Evolutionary conservation across 2,888 invertebrate genomes (phyloP).

Genomic region (Eupsilia transversa): DNA sequence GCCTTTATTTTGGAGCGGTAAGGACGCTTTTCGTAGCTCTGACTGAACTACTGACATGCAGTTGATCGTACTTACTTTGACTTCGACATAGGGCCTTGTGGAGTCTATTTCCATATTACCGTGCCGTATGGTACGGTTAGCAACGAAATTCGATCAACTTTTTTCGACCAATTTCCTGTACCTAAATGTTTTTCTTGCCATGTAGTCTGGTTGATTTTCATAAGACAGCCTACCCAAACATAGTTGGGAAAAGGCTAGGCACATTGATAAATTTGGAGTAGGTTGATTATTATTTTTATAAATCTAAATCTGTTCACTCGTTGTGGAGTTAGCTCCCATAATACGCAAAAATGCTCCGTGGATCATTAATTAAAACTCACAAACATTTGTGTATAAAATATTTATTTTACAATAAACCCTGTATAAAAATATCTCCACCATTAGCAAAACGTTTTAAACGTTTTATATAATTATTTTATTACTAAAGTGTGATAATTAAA

Average conservation of each 20-base stretch:
- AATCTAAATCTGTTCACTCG: neutral
- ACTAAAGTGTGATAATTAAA: constrained; percentile 6
- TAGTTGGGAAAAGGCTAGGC: too few relatives aligned
- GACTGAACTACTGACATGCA: neutral
- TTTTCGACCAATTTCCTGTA: neutral
- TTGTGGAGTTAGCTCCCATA: neutral
- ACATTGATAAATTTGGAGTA: neutral
- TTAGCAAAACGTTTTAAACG: constrained; percentile 28
- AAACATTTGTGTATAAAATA: constrained; percentile 5
- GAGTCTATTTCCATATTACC: neutral
- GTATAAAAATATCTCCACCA: constrained; percentile 55
- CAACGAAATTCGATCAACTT: neutral
- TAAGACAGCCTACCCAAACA: neutral
- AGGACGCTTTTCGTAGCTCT: neutral
- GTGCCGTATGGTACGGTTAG: neutral
- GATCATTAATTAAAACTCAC: neutral
- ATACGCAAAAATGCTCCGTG: neutral
- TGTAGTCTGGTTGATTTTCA: neutral
- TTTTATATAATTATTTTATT: constrained; percentile 2
- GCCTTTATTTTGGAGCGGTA: neutral
- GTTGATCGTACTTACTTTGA: neutral
- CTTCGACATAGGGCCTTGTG: constrained; percentile 8
- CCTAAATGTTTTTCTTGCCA: neutral
- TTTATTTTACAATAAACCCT: constrained; percentile 46
- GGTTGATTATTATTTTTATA: neutral